These are phyloP conservation scores for Patiria miniata DNA, from an alignment of 35 echinoderm and acorn worm species.

Conservation along the genomic window DNA sequence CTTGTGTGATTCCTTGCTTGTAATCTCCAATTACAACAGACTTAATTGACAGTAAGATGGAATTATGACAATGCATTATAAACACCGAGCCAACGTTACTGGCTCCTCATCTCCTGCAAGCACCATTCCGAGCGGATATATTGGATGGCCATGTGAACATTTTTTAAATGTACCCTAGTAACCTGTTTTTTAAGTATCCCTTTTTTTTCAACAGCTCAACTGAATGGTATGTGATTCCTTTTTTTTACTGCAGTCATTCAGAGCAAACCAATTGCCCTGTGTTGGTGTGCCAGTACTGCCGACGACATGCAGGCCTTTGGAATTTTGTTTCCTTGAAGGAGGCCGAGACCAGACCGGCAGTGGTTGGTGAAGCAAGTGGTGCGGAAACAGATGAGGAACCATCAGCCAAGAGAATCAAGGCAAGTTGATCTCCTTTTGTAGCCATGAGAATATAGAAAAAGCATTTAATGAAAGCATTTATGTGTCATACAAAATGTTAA, in stretches of 20 bases:
- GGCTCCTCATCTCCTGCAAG: too few relatives aligned
- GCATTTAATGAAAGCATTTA: neutral
- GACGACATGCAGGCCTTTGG: conserved; percentile 73
- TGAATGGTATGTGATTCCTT: neutral
- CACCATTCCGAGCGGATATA: too few relatives aligned
- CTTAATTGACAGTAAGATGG: too few relatives aligned
- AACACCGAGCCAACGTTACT: too few relatives aligned
- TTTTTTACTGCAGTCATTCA: conserved; percentile 31
- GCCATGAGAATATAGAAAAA: neutral
- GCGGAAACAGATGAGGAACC: conserved; percentile 30
- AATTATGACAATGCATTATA: too few relatives aligned
- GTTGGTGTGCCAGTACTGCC: conserved; percentile 55
- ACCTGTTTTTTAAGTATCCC: too few relatives aligned
- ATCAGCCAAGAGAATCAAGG: conserved; percentile 68
- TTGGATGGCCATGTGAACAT: too few relatives aligned
- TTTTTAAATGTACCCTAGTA: too few relatives aligned
- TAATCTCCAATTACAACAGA: too few relatives aligned
- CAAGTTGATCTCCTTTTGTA: neutral
- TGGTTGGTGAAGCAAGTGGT: neutral
- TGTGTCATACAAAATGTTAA: neutral
- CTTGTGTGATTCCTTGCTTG: too few relatives aligned
- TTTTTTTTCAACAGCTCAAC: too few relatives aligned
- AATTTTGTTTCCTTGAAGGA: conserved; percentile 49
- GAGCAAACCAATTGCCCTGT: conserved; percentile 36
- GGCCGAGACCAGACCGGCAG: neutral